phyloP scores from a whole-genome alignment of 2,888 invertebrate genomes.

The Drosophila limbata region DNA sequence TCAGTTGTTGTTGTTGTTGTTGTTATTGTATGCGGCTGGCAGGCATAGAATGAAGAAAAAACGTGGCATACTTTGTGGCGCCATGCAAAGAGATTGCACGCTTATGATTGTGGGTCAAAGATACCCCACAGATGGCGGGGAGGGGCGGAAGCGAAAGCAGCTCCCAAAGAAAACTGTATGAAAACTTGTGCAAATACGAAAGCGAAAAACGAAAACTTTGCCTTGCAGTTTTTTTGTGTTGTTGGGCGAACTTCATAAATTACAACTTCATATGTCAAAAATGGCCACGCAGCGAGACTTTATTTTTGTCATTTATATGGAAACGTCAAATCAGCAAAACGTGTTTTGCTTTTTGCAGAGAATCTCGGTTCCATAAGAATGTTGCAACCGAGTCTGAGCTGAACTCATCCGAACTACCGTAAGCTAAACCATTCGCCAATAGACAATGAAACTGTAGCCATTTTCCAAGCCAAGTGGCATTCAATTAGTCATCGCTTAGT shows the following conservation, averaged over 20 bases:
- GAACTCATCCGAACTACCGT: no score
- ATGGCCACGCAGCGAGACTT: conserved; percentile 46
- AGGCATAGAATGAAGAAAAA: conserved; percentile 46
- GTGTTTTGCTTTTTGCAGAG: conserved; percentile 32
- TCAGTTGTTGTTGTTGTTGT: conserved; percentile 23
- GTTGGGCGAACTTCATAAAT: conserved; percentile 70
- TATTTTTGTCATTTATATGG: conserved; percentile 69
- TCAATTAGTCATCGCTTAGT: conserved; percentile 49
- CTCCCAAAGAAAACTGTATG: conserved; percentile 31
- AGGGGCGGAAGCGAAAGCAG: conserved; percentile 47
- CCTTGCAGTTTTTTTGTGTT: conserved; percentile 20
- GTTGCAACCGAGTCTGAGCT: conserved; percentile 13
- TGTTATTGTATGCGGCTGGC: conserved; percentile 36
- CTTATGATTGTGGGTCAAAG: conserved; percentile 65
- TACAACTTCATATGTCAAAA: conserved; percentile 77
- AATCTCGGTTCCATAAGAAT: conserved; percentile 16
- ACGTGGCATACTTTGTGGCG: conserved; percentile 70
- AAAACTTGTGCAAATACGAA: conserved; percentile 36
- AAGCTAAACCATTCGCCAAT: not conserved
- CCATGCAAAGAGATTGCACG: conserved; percentile 66
- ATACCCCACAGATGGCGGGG: conserved; percentile 31
- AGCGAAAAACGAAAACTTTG: conserved; percentile 42
- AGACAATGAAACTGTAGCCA: not conserved
- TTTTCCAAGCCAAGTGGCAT: conserved; percentile 31
- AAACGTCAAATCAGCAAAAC: conserved; percentile 72